Percentiles rank a stretch among this genome's conserved stretches.
phyloP scores from a whole-genome alignment of 2,113 vertebrate genomes.

The Proteles cristata region DNA sequence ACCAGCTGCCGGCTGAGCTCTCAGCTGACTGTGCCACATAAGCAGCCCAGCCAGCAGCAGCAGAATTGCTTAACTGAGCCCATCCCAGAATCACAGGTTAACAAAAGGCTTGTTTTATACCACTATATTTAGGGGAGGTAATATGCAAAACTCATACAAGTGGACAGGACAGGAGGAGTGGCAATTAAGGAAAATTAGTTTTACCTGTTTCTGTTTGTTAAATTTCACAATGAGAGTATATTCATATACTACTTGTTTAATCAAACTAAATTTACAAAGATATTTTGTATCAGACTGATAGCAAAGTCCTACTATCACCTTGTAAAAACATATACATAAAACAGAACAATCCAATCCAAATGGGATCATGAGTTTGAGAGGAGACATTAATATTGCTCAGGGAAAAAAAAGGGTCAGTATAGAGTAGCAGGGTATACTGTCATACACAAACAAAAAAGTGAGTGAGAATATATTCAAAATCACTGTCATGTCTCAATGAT shows the following conservation, averaged over 20 bases:
- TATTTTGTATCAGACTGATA: slow-evolving; percentile 33
- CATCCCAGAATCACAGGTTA: neutral
- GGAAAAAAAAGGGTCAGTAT: neutral
- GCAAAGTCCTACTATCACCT: neutral
- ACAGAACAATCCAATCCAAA: slow-evolving; percentile 61
- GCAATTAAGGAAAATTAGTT: slow-evolving; percentile 3
- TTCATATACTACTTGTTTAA: slow-evolving; percentile 14
- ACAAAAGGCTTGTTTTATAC: neutral
- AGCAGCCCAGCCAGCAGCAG: neutral
- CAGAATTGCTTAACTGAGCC: neutral
- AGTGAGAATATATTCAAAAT: neutral
- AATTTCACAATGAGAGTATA: slow-evolving; percentile 23
- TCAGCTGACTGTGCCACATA: neutral
- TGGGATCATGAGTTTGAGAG: slow-evolving; percentile 7
- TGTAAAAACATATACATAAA: slow-evolving; percentile 46
- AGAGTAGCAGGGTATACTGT: neutral
- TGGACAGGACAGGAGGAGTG: neutral
- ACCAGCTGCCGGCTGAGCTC: neutral
- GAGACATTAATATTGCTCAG: slow-evolving; percentile 32
- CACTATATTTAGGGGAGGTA: neutral
- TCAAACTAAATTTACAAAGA: slow-evolving; percentile 57
- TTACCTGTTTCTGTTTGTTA: slow-evolving; percentile 28
- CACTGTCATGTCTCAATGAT: neutral
- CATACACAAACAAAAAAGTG: neutral
- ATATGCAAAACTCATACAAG: neutral